Evolutionary conservation across 2,113 vertebrate genomes (phyloP).

Genomic region (Hyperoodon ampullatus): DNA sequence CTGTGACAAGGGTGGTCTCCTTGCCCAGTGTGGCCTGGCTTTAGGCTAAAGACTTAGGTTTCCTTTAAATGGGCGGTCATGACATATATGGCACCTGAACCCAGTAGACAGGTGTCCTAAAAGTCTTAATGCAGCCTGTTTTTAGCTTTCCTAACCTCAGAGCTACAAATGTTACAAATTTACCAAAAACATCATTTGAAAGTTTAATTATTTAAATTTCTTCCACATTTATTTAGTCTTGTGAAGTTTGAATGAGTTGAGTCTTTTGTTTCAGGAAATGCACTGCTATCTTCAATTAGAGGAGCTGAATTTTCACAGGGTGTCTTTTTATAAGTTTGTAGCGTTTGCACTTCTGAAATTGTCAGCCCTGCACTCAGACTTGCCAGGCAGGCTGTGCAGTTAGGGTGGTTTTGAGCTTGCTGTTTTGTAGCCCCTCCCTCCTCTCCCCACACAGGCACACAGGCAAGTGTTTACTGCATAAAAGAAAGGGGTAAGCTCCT

Average conservation of each 20-base stretch:
- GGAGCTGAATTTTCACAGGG: background rate
- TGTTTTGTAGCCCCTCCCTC: fast-evolving
- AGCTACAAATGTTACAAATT: background rate
- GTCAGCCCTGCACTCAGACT: background rate
- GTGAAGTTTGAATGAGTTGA: background rate
- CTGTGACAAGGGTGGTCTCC: background rate
- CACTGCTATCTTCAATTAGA: background rate
- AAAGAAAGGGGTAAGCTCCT: background rate
- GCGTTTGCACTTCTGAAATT: background rate
- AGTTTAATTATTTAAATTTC: background rate
- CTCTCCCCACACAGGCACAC: fast-evolving
- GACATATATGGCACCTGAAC: background rate
- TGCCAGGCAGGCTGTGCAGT: too few relatives aligned
- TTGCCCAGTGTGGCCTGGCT: background rate
- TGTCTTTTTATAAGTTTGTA: background rate
- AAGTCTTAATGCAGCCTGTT: background rate
- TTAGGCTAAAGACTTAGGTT: background rate
- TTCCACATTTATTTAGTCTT: background rate
- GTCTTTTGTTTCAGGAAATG: background rate
- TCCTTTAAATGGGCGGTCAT: background rate
- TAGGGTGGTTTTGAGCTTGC: background rate
- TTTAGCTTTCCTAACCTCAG: background rate
- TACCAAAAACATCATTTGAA: background rate
- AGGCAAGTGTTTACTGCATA: background rate
- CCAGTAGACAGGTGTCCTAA: background rate